Evolutionary conservation across 2,113 vertebrate genomes (phyloP).

Genomic region (Meleagris gallopavo): DNA sequence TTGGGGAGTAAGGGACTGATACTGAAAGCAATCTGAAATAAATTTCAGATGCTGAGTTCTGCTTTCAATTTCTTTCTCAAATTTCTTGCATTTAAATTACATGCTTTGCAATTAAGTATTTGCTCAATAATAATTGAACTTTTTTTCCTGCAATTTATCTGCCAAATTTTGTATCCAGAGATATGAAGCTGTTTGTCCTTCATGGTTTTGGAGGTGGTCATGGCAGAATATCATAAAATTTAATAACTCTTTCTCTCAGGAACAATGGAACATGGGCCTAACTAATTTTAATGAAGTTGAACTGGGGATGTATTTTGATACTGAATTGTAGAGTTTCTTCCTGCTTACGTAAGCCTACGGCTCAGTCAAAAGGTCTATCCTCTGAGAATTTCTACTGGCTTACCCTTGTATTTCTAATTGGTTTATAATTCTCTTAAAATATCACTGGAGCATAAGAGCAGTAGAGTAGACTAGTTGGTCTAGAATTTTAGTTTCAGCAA

Average conservation of each 20-base stretch:
- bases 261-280: background rate
- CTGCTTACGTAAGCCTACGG: background rate
- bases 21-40: too few relatives aligned
- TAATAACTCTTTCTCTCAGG: background rate
- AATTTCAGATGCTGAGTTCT: background rate
- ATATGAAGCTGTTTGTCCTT: background rate
- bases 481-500: background rate
- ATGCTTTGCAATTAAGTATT: background rate
- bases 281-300: background rate
- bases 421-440: background rate
- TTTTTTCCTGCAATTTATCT: background rate
- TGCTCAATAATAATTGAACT: background rate
- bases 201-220: rapidly evolving
- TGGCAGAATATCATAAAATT: background rate
- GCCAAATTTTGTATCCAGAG: background rate
- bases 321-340: background rate
- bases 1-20: background rate
- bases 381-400: background rate
- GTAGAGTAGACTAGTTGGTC: background rate
- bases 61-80: background rate
- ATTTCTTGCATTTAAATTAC: background rate
- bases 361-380: background rate
- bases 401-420: background rate
- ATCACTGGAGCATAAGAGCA: background rate
- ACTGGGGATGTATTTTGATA: background rate